Base-by-base conservation (phyloP, 2,113 vertebrate species). In the Nothoprocta pentlandii region DNA sequence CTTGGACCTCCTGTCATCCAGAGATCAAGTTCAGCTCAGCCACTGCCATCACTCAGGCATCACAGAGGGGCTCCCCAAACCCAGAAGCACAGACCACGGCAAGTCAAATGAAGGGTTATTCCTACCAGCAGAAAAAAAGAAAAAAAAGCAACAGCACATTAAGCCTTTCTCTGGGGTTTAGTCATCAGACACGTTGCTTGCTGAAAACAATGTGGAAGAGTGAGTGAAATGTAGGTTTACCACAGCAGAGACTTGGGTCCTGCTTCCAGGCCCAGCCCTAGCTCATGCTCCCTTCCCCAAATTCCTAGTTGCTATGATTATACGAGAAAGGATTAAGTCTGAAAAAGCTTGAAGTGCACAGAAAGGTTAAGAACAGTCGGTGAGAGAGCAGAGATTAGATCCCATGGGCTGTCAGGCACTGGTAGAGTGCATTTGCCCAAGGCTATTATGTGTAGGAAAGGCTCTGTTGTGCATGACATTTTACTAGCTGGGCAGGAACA, bases 351-450 rank as follows among this genome's bases (percentile, higher is more conserved):
- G 30, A 85, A 93, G 95, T 94, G 94, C 94, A 95, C 63, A 85
- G 94, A 93, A 95, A 92, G 89, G 95, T 95, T 97, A 95, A 0
- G 5, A 90, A 89, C 89, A 92, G 92, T 94, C 41, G 7, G 66
- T 87, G 93, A 90, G 74, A 66, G 89, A 96, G 91, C 94, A 95
- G 94, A 95, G 92, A 96, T 96, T 94, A 94, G 86, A 92, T 94
- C 95, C 96, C 96, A 82, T 87, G 95, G 95, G 96, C 83, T 94
- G 92, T 94, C 92, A 96, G 78, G 91, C 92, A 66, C 89, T 91
- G 92, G 95, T 79, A 93, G 80, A 96, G 96, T 94, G 95, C 91
- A 93, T 94, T 96, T 95, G 96, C 96, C 95, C 66, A 89, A 85
- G 96, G 96, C 96, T 93, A 71, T 92, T 96, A 84, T 68, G 41